These are phyloP conservation scores for Novumbra hubbsi DNA, from an alignment of 2,797 vertebrate species.

Conservation along the genomic window DNA sequence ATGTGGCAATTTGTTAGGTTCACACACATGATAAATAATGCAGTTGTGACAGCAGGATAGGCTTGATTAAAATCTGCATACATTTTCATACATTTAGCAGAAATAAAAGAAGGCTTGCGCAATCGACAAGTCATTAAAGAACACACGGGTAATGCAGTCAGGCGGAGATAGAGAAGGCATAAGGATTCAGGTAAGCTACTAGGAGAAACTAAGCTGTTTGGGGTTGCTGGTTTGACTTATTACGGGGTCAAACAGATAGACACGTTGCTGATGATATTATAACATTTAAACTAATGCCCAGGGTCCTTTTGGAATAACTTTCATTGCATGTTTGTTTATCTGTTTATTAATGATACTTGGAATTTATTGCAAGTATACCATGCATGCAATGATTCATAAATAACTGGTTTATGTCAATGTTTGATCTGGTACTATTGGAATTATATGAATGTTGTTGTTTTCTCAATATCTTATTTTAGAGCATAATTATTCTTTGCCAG, in stretches of 20 bases:
- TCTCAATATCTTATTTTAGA: too few species aligned
- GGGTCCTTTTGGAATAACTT: too few species aligned
- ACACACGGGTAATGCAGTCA: slow-evolving; percentile 70
- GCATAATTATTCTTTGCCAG: too few species aligned
- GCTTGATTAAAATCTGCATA: slow-evolving; percentile 99
- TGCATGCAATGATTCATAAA: too few species aligned
- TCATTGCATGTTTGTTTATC: too few species aligned
- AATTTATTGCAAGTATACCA: too few species aligned
- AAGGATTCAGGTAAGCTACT: slow-evolving; percentile 81
- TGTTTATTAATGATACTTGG: too few species aligned
- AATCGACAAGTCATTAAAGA: slow-evolving; percentile 93
- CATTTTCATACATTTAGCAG: slow-evolving; percentile 99
- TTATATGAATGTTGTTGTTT: too few species aligned
- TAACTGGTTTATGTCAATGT: too few species aligned
- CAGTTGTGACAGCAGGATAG: slow-evolving; percentile 89
- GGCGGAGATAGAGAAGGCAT: slow-evolving; percentile 75
- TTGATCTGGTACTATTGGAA: too few species aligned
- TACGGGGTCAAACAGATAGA: slow-evolving; percentile 29
- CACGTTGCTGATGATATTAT: background rate
- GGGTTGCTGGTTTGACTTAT: slow-evolving; percentile 30
- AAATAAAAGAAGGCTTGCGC: slow-evolving; percentile 98
- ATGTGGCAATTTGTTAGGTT: slow-evolving; percentile 89
- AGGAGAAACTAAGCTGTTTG: slow-evolving; percentile 39
- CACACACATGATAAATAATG: slow-evolving; percentile 98
- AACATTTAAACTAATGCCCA: too few species aligned